These are phyloP conservation scores for Neodiprion virginianus DNA, from an alignment of 1,140 invertebrate genomes.

Conservation along the genomic window DNA sequence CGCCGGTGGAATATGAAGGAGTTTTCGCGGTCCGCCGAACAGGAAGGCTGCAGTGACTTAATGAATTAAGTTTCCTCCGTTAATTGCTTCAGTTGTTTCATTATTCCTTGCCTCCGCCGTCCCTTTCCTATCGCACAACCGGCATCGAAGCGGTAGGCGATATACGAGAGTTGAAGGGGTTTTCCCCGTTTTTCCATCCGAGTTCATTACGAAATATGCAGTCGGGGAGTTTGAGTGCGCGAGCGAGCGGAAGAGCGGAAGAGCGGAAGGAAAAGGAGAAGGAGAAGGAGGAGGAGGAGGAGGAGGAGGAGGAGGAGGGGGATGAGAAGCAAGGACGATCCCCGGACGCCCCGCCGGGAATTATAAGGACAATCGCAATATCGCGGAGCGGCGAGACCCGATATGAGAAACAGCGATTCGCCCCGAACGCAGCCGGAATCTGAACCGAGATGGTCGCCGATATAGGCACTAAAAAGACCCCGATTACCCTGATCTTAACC, in stretches of 20 bases:
- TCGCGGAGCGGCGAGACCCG: constrained; percentile 10
- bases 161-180: no score
- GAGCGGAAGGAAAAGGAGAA: constrained; percentile 17
- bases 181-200: no score
- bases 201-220: background rate
- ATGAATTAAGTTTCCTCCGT: constrained; percentile 4
- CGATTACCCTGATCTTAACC: no score
- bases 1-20: constrained; percentile 4
- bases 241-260: constrained; percentile 21
- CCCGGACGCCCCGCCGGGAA: constrained; percentile 41
- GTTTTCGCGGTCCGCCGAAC: constrained; percentile 3
- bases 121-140: no score
- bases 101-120: background rate
- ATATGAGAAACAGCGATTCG: background rate
- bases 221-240: background rate
- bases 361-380: constrained; percentile 39
- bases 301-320: constrained; percentile 6
- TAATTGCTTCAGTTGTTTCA: constrained; percentile 7
- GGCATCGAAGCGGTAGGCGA: no score
- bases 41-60: background rate
- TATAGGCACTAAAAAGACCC: no score
- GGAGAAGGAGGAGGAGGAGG: constrained; percentile 15
- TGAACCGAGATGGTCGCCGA: background rate
- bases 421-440: background rate
- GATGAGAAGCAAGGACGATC: constrained; percentile 30